Evolutionary conservation across 37 sponge, comb jelly and placozoan genomes (phyloP), one percentile per base, ranked within the genome.

Genomic region (Hormiphora californensis): DNA sequence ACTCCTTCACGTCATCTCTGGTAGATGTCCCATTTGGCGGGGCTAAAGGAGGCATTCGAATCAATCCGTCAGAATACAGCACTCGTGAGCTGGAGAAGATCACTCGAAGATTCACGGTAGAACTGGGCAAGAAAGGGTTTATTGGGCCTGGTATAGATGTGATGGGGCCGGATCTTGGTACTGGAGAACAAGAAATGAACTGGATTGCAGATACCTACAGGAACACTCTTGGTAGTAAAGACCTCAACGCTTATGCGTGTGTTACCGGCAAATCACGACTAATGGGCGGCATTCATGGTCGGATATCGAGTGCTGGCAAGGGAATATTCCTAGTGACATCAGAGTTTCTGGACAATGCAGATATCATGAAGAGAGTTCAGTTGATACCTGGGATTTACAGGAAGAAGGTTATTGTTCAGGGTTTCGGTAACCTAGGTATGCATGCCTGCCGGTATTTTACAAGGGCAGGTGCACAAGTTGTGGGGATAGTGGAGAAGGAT

Each of bases 1-100:
- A 95, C 95, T 95, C 94, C 49, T 95, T 92, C 88, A 98, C 95
- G 89, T 93, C 92, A 91, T 93, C 99, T 3, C 90, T 95, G 63
- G 94, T 92, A 25, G 95, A 98, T 59, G 99, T 98, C 1, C 99
- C 99, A 4, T 98, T 95, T 89, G 99, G 99, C 40, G 99, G 99
- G 9, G 95, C 95, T 8, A 98, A 98, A 81, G 99, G 91, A 4
- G 99, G 99, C 0, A 55, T 98, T 54, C 92, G 90, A 87, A 98
- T 98, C 27, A 90, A 98, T 85, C 99, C 94, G 3, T 12, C 59
- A 0, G 43, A 73, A 22, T 73, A 73, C 44, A 73, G 46, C 1
- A 73, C 12, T 19, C 35, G 81, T 27, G 99, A 98, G 68, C 88
- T 98, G 88, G 99, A 98, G 90, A 63, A 90, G 54, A 91, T 98